Base-by-base conservation (phyloP, 2,888 invertebrate species). In the Cosmopolites sordidus region DNA sequence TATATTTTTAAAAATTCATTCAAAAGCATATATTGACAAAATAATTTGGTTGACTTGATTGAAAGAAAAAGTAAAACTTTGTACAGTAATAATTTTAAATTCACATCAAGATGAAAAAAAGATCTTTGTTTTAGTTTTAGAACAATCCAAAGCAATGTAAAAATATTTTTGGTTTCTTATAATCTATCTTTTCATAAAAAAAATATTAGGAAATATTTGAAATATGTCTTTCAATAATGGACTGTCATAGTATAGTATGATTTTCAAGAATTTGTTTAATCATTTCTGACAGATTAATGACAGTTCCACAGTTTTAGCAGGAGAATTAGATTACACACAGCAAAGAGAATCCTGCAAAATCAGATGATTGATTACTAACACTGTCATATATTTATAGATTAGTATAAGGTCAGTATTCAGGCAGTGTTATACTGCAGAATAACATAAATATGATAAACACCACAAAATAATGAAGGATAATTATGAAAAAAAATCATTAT, bases 401-500 rank as follows among this genome's bases (percentile, higher is more conserved):
- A 73, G 72, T 68, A 66, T 71, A 72, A 71, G 66, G 66, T 66
- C 66, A 68, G 67, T 68, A 68, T 12, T 65, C 68, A 70, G 72
- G 73, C 74, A 74, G 74, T 74, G 74, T 74, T 74, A 74, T 73
- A 74, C 73, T 69, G 73, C 72, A 70, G 55, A 22, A 22, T 22
- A 22, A 22, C 4, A 22, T 43, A 27, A 43, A 43, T 11, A 44
- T 44, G 43, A 16, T 29, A 44, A 22, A 51, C 30, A 29, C 27
- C 12, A 41, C 15, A 22, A 45, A 33, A 43, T 41, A 43, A 22
- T 8, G 4, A 22, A 22, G 8, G 8, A 8, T 5, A 22, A 22
- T 22, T 5, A 22, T 22, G 22, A 5, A 22, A 22, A 22, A 22
- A 3, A 22, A 22, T n/a, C n/a, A n/a, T n/a, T n/a, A n/a, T n/a